A percentile compares a stretch with the other conserved stretches of the same genome.
These are phyloP conservation scores for Gyrodactylus salaris DNA, from an alignment of 1,140 invertebrate genomes.

Conservation along the genomic window DNA sequence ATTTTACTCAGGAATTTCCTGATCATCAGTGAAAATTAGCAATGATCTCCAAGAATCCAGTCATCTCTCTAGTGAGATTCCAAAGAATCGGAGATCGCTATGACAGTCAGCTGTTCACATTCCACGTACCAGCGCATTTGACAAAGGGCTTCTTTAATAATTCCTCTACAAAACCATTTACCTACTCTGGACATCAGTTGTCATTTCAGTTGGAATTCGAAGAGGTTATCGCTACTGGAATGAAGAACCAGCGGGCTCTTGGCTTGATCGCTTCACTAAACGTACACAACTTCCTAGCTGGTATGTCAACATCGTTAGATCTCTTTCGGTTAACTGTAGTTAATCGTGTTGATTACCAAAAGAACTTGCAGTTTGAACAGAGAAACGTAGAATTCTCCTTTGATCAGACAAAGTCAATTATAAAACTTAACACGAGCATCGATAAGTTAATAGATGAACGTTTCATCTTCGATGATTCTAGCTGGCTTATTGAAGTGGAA, in stretches of 20 bases:
- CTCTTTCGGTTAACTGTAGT: background rate
- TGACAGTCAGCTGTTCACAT: background rate
- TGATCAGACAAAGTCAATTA: background rate
- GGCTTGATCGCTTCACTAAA: background rate
- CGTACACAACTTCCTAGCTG: background rate
- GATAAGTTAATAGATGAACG: background rate
- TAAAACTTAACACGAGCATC: background rate
- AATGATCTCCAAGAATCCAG: background rate
- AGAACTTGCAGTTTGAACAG: background rate
- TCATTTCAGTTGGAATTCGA: background rate
- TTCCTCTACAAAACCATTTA: background rate
- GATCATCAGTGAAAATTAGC: no score
- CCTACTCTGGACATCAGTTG: background rate
- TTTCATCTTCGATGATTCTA: background rate
- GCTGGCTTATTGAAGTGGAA: background rate
- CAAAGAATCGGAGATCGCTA: background rate
- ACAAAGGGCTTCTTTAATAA: background rate
- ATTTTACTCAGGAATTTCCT: no score
- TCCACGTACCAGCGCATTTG: background rate
- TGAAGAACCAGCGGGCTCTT: background rate
- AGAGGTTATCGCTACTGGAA: background rate
- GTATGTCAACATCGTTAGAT: background rate
- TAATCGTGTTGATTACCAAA: background rate
- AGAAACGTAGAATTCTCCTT: background rate
- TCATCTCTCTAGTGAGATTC: background rate